Evolutionary conservation across 1,140 invertebrate genomes (phyloP).

Genomic region (Atta texana): DNA sequence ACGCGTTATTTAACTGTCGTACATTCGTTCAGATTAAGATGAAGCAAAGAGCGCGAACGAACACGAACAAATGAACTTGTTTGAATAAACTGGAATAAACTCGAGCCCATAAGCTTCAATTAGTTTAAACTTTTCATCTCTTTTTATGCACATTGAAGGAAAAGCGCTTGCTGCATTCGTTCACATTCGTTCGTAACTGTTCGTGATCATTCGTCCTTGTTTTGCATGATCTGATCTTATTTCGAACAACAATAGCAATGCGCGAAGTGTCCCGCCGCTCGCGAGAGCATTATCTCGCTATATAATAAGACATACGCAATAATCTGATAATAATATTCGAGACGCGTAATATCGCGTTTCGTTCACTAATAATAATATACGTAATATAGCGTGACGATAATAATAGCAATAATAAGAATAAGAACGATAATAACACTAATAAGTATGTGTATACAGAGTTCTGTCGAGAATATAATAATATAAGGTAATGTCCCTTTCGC

Average conservation of each 20-base stretch:
- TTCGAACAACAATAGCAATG: neutral
- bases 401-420: conserved; percentile 65
- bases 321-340: conserved; percentile 47
- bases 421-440: conserved; percentile 63
- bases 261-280: neutral
- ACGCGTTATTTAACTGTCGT: conserved; percentile 14
- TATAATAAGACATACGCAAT: conserved; percentile 46
- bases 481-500: conserved; percentile 60
- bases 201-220: neutral
- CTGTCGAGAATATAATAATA: conserved; percentile 31
- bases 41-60: neutral
- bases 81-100: neutral
- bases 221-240: neutral
- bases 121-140: neutral
- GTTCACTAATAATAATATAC: conserved; percentile 53
- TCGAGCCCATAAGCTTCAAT: neutral
- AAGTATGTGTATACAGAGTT: conserved; percentile 57
- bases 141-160: neutral
- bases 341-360: conserved; percentile 30
- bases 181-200: neutral
- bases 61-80: neutral
- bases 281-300: conserved; percentile 23
- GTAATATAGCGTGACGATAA: conserved; percentile 50
- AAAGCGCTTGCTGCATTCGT: neutral
- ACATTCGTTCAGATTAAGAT: neutral